Evolutionary conservation across 2,888 invertebrate genomes (phyloP).

Genomic region (Caenorhabditis sp.): DNA sequence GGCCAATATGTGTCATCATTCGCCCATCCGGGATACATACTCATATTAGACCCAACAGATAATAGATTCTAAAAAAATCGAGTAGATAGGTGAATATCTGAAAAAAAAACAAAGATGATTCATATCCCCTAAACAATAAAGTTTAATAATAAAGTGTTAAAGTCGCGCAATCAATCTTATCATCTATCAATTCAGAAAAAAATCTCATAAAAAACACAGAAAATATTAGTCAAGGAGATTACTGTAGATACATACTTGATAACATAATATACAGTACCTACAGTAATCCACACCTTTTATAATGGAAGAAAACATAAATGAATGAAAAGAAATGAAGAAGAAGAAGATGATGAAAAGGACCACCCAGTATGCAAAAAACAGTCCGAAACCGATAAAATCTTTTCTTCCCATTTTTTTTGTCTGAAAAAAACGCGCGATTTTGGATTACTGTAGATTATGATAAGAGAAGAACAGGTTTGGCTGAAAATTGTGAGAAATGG

Average conservation of each 20-base stretch:
- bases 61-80: no score
- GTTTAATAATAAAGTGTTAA: no score
- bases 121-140: neutral
- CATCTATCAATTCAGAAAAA: no score
- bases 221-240: no score
- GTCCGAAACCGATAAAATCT: neutral
- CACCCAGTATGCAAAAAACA: neutral
- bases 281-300: no score
- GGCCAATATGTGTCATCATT: constrained; percentile 46
- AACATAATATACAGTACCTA: no score
- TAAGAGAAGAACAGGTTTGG: neutral
- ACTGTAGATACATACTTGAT: no score
- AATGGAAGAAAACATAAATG: constrained; percentile 8
- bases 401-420: neutral
- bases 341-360: constrained; percentile 1
- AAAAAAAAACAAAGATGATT: neutral
- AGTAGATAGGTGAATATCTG: no score
- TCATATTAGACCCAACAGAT: constrained; percentile 7
- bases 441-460: neutral
- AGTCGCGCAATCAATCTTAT: no score
- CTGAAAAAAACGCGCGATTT: neutral
- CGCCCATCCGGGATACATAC: constrained; percentile 51
- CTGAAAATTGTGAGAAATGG: neutral
- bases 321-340: neutral
- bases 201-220: no score